Evolutionary conservation across 2,113 vertebrate genomes (phyloP), one percentile per base, ranked within the genome.

Genomic region (Anolis sagrei): DNA sequence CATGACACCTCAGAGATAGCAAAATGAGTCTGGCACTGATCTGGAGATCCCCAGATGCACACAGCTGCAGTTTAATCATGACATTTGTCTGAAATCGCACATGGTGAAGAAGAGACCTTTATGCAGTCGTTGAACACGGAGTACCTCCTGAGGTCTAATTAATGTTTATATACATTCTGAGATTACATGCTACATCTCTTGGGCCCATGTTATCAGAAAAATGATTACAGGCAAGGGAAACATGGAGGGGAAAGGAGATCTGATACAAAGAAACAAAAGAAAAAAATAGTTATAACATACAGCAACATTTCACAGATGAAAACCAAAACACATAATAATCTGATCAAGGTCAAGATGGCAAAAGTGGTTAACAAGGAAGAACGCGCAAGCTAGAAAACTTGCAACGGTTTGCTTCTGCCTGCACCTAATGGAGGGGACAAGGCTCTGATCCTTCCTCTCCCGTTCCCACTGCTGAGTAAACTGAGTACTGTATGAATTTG

Each of bases 81-180:
- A 87, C 80, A 79, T 72, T 92, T 81, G 75, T 61, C 66, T 84
- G 76, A 90, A 84, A 89, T 86, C 36, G 49, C 36, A 85, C 89
- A 69, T 64, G n/a, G n/a, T 36, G 39, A 88, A 80, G 72, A 72
- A 0, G 2, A 19, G 79, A 90, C 82, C 54, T 86, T 79, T 64
- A 87, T 84, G 72, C 49, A 84, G 78, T 83, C 81, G 89, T 84
- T 72, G 86, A 88, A 87, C 85, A 90, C 76, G 32, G 58, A 79
- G 83, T 86, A 87, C 34, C 44, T 76, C 87, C 85, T 90, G 62
- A 85, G 92, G 82, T 81, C 79, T 88, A 92, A 84, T 92, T 88
- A 86, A 88, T 88, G 87, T 73, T 91, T 69, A 92, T n/a, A 16
- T 0, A 3, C 34, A 87, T 77, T 21, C 77, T 88, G 83, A 84